phyloP scores from a whole-genome alignment of 2,797 vertebrate species.

The Melanotaenia parkinsoni region DNA sequence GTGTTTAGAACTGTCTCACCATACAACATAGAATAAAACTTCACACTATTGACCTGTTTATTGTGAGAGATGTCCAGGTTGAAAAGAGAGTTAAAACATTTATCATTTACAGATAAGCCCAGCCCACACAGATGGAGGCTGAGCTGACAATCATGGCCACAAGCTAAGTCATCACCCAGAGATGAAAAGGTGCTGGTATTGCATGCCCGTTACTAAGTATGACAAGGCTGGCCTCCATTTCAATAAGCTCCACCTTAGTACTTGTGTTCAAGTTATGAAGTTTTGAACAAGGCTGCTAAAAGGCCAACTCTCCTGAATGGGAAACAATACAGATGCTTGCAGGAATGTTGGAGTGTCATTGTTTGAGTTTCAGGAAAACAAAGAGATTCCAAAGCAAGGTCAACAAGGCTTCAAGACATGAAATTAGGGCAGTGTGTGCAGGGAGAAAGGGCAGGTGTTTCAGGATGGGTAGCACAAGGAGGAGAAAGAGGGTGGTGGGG shows the following conservation, averaged over 20 bases:
- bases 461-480: conserved; percentile 28
- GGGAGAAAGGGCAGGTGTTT: conserved; percentile 35
- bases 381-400: conserved; percentile 49
- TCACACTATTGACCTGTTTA: conserved; percentile 11
- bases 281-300: conserved; percentile 44
- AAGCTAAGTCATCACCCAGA: conserved; percentile 40
- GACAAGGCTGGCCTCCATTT: conserved; percentile 60
- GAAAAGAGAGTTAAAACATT: conserved; percentile 47
- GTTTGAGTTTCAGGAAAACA: conserved; percentile 49
- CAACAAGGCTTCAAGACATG: conserved; percentile 45
- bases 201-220: conserved; percentile 46
- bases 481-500: conserved; percentile 40
- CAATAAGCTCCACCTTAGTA: conserved; percentile 66
- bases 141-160: conserved; percentile 29
- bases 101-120: conserved; percentile 60
- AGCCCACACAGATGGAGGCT: conserved; percentile 61
- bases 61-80: conserved; percentile 28
- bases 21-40: conserved; percentile 10
- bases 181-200: conserved; percentile 66
- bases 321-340: conserved; percentile 11
- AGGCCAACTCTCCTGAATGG: conserved; percentile 35
- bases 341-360: conserved; percentile 32
- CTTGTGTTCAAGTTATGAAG: conserved; percentile 50
- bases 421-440: conserved; percentile 52
- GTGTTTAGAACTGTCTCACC: conserved; percentile 3